Conservation (phyloP, 2,113 vertebrate species). For the Myodes glareolus region DNA sequence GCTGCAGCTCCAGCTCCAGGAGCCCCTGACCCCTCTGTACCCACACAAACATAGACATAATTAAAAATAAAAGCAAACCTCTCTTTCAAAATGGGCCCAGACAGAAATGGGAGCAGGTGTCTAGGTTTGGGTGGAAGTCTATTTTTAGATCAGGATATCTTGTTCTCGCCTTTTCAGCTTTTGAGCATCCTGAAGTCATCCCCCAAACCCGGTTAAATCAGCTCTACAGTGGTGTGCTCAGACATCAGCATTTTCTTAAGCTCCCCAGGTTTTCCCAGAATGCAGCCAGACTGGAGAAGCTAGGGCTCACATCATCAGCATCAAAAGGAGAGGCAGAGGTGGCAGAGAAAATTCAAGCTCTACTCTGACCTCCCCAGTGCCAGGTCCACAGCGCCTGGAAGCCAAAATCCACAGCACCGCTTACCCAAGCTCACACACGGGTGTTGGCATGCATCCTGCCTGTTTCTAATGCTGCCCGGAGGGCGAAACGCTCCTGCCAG, state of each 20-base stretch:
- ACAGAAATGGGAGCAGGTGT: background rate
- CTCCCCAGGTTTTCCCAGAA: background rate
- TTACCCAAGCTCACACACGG: background rate
- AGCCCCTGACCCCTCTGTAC: background rate
- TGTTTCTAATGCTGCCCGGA: background rate
- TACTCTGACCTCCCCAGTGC: background rate
- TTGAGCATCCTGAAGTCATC: background rate
- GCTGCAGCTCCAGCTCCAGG: background rate
- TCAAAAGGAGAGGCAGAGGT: background rate
- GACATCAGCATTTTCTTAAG: background rate
- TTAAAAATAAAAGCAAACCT: background rate
- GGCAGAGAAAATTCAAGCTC: background rate
- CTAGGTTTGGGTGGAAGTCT: too few relatives aligned
- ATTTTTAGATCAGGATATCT: background rate
- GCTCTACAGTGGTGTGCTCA: background rate
- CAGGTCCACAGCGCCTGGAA: background rate
- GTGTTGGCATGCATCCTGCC: background rate
- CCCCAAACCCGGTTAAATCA: background rate
- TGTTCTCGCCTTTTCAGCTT: background rate
- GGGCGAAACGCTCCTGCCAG: background rate
- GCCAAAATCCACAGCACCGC: background rate
- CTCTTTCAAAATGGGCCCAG: background rate
- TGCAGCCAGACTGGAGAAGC: background rate
- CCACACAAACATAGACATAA: background rate
- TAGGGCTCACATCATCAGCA: background rate